A percentile compares a stretch with the other conserved stretches of the same genome.
Conservation (phyloP, 2,113 vertebrate species). For the Neolamprologus cancellatus region DNA sequence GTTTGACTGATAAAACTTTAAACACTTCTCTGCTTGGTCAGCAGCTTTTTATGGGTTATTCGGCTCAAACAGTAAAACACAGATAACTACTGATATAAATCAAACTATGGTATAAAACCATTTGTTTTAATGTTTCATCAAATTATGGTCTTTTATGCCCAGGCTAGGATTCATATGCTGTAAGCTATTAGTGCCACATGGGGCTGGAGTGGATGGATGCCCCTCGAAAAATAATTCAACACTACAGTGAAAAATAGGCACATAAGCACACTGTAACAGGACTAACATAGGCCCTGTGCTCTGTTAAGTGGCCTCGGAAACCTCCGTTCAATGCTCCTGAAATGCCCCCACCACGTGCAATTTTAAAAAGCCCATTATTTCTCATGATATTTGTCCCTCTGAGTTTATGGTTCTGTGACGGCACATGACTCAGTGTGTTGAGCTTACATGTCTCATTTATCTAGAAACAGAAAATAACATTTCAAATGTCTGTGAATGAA, state of each 20-base stretch:
- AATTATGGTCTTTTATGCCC: slow-evolving; percentile 5
- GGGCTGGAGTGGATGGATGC: background rate
- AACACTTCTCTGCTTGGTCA: slow-evolving; percentile 19
- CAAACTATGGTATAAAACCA: slow-evolving; percentile 17
- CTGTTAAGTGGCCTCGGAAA: background rate
- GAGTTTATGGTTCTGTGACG: background rate
- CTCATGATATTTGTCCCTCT: background rate
- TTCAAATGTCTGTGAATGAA: background rate
- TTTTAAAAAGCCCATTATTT: background rate
- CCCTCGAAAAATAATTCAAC: background rate
- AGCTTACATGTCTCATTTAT: background rate
- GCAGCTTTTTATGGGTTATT: slow-evolving; percentile 38
- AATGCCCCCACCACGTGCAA: background rate
- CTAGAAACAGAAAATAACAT: background rate
- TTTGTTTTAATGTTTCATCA: slow-evolving; percentile 38
- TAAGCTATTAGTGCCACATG: background rate
- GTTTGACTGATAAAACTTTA: slow-evolving; percentile 23
- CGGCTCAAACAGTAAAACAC: slow-evolving; percentile 24
- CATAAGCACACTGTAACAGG: background rate
- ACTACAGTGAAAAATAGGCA: background rate
- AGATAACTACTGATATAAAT: slow-evolving; percentile 36
- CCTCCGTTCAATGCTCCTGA: background rate
- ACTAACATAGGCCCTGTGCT: background rate
- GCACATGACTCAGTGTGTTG: background rate
- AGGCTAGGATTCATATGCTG: background rate